phyloP scores from a whole-genome alignment of 2,888 invertebrate species.

The Mellilla xanthometata region DNA sequence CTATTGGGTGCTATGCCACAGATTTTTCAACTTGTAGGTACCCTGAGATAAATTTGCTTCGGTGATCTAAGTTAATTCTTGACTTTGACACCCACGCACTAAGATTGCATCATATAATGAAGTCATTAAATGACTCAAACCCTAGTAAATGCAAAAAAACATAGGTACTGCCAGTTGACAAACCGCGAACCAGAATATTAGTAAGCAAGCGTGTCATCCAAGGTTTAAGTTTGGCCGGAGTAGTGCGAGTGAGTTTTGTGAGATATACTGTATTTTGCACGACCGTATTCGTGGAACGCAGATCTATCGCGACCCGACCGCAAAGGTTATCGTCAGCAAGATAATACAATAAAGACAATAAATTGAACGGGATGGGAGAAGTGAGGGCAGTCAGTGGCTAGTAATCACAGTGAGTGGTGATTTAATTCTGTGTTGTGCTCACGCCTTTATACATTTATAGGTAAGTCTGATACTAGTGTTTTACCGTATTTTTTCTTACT shows the following conservation, averaged over 20 bases:
- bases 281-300: constrained; percentile 65
- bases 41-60: too few relatives aligned
- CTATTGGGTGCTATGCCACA: too few relatives aligned
- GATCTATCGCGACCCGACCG: constrained; percentile 58
- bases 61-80: neutral
- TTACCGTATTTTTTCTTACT: too few relatives aligned
- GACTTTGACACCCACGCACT: constrained; percentile 16
- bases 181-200: constrained; percentile 45
- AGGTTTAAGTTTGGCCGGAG: constrained; percentile 40
- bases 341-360: constrained; percentile 65
- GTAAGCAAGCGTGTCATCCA: constrained; percentile 44
- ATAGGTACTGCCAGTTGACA: constrained; percentile 33
- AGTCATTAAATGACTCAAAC: constrained; percentile 50
- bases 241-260: constrained; percentile 32
- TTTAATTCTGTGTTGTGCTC: constrained; percentile 29
- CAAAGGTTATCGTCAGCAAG: constrained; percentile 62
- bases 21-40: too few relatives aligned
- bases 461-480: too few relatives aligned
- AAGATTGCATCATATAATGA: constrained; percentile 38
- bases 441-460: constrained; percentile 24
- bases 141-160: constrained; percentile 35
- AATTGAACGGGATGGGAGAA: constrained; percentile 53
- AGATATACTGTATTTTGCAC: constrained; percentile 56
- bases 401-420: constrained; percentile 24
- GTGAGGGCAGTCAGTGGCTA: constrained; percentile 58